Conservation (phyloP, 2,113 vertebrate genomes). For the Seriola aureovittata region DNA sequence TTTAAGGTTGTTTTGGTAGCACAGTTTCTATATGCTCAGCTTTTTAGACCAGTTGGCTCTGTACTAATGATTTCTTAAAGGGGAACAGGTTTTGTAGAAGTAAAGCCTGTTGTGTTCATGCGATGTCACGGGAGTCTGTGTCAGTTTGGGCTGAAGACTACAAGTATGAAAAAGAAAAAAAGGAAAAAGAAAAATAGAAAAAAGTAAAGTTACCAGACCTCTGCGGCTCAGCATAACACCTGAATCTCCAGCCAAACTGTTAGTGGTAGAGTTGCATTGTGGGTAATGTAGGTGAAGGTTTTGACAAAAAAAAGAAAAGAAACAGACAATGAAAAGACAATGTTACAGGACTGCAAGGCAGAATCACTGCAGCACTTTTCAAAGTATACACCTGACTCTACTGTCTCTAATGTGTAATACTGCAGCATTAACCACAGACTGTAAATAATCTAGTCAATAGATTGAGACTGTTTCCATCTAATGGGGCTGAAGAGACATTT, state of each 20-base stretch:
- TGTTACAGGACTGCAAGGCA: no score
- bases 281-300: background rate
- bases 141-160: background rate
- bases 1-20: background rate
- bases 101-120: background rate
- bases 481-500: background rate
- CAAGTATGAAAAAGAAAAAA: background rate
- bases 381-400: no score
- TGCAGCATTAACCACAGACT: background rate
- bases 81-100: background rate
- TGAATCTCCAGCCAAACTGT: background rate
- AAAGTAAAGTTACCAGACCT: no score
- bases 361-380: no score
- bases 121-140: no score
- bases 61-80: background rate
- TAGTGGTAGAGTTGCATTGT: background rate
- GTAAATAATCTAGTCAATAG: background rate
- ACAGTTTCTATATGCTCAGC: background rate
- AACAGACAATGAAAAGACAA: no score
- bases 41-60: background rate
- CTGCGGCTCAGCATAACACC: background rate
- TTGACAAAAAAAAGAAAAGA: no score
- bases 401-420: no score
- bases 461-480: background rate
- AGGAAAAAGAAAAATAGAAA: background rate